Conservation (phyloP, 2,113 vertebrate species). For the Pagrus major region DNA sequence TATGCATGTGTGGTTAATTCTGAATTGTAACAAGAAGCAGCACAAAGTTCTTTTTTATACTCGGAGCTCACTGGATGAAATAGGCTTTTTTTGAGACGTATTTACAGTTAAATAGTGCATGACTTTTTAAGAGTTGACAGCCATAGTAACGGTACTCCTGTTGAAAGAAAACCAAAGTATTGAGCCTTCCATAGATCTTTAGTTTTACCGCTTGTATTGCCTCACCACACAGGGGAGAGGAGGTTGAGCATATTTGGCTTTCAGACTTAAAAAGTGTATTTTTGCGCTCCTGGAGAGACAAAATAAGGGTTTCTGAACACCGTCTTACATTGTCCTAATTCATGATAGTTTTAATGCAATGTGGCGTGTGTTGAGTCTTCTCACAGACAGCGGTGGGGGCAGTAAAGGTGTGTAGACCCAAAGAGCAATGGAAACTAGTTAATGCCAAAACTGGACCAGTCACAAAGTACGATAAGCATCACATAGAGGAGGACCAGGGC, state of each 20-base stretch:
- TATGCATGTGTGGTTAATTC: slow-evolving; percentile 70
- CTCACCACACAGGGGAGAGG: slow-evolving; percentile 21
- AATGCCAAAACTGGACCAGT: slow-evolving; percentile 64
- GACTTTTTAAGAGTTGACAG: slow-evolving; percentile 71
- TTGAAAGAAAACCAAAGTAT: slow-evolving; percentile 77
- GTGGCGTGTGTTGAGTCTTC: not conserved
- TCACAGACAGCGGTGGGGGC: not conserved
- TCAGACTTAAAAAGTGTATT: slow-evolving; percentile 29
- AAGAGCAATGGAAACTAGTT: slow-evolving; percentile 36
- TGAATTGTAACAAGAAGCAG: slow-evolving; percentile 74
- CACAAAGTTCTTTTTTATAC: slow-evolving; percentile 71
- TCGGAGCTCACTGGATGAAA: slow-evolving; percentile 51
- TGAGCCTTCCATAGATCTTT: slow-evolving; percentile 53
- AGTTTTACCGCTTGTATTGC: slow-evolving; percentile 44
- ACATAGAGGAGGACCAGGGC: not conserved
- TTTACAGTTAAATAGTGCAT: slow-evolving; percentile 60
- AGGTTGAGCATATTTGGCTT: slow-evolving; percentile 14
- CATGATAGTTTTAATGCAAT: slow-evolving; percentile 1
- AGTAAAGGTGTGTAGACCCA: slow-evolving; percentile 30
- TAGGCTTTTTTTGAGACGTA: slow-evolving; percentile 56
- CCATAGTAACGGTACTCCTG: slow-evolving; percentile 62
- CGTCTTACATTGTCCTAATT: not conserved
- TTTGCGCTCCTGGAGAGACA: not conserved
- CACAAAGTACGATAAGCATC: slow-evolving; percentile 11
- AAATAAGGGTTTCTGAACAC: slow-evolving; percentile 4